A percentile compares a stretch with the other conserved stretches of the same genome.
Conservation (phyloP, 1,140 invertebrate species). For the Tetragnatha versicolor region DNA sequence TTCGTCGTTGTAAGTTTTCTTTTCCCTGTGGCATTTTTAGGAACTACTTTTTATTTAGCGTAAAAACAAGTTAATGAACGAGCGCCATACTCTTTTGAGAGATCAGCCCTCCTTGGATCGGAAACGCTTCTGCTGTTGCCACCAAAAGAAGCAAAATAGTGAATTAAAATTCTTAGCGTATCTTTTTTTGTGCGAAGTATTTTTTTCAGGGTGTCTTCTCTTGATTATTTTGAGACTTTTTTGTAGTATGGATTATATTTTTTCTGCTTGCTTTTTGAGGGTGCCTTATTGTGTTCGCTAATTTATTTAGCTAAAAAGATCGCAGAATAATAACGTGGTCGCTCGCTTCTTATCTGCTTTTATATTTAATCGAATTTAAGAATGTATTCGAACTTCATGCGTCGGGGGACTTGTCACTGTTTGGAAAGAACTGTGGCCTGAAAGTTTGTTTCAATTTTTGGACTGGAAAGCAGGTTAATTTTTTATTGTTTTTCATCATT, state of each 20-base stretch:
- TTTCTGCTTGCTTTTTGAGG: neutral
- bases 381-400: too few species aligned
- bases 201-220: too few species aligned
- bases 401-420: too few species aligned
- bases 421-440: too few species aligned
- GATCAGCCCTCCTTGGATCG: neutral
- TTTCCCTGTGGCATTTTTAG: constrained; percentile 26
- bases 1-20: constrained; percentile 5
- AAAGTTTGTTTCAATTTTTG: too few species aligned
- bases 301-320: constrained; percentile 26
- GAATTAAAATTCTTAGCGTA: constrained; percentile 36
- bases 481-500: too few species aligned
- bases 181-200: too few species aligned
- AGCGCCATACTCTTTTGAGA: constrained; percentile 14
- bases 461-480: too few species aligned
- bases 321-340: neutral
- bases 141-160: neutral
- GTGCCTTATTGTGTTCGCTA: constrained; percentile 2
- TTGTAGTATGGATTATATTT: neutral
- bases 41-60: constrained; percentile 42
- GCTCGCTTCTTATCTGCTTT: neutral
- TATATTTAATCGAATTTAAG: too few species aligned
- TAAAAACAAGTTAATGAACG: constrained; percentile 42
- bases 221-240: constrained; percentile 20
- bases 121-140: neutral